Percentiles rank a stretch among this genome's conserved stretches.
These are phyloP conservation scores for Apamea epomidion DNA, from an alignment of 2,888 invertebrate species.

Conservation along the genomic window DNA sequence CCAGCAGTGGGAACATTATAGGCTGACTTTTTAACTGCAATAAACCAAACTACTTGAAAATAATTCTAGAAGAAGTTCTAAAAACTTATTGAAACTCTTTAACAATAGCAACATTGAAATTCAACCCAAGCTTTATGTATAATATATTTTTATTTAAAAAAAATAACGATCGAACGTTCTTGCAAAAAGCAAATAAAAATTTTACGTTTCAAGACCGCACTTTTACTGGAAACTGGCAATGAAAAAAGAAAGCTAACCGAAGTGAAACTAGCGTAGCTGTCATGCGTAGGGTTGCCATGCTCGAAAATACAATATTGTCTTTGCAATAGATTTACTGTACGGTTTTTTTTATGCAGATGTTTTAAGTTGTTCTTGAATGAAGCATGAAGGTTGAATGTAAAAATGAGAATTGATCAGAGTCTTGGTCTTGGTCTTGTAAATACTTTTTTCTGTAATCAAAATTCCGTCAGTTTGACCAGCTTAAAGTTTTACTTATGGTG, in stretches of 20 bases:
- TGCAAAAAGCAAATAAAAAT: slow-evolving; percentile 51
- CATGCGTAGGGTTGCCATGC: slow-evolving; percentile 65
- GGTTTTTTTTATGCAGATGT: slow-evolving; percentile 3
- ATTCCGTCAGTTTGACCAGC: neutral
- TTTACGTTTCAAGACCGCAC: slow-evolving; percentile 70
- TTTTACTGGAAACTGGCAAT: slow-evolving; percentile 54
- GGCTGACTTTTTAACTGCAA: no score
- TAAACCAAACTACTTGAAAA: neutral
- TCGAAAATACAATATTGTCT: slow-evolving; percentile 37
- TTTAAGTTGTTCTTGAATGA: neutral
- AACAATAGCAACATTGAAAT: neutral
- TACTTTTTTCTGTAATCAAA: neutral
- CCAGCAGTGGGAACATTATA: no score
- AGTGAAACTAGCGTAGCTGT: slow-evolving; percentile 66
- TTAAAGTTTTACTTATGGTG: neutral
- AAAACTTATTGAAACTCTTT: neutral
- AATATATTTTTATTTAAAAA: neutral
- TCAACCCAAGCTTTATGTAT: no score
- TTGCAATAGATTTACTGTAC: neutral
- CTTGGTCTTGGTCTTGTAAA: neutral
- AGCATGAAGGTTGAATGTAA: neutral
- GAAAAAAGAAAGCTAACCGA: slow-evolving; percentile 67
- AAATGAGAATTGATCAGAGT: neutral
- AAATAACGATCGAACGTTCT: slow-evolving; percentile 43
- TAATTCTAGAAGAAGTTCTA: neutral